phyloP scores from a whole-genome alignment of 2,797 vertebrate genomes.

The Ibycter americanus region DNA sequence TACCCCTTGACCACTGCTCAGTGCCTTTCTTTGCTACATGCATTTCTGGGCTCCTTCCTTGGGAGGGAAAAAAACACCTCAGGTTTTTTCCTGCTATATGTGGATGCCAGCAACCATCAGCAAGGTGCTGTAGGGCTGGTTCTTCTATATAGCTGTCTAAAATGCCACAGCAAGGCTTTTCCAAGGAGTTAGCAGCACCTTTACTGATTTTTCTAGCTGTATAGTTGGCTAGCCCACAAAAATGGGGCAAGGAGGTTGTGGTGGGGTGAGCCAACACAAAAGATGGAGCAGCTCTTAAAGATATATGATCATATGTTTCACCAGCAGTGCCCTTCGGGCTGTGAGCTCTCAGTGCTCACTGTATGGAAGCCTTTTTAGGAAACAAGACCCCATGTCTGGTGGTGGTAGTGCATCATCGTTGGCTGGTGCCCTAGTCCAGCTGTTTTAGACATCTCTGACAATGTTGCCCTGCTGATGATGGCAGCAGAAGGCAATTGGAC shows the following conservation, averaged over 20 bases:
- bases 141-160: background rate
- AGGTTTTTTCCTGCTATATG: background rate
- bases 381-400: background rate
- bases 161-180: background rate
- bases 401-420: background rate
- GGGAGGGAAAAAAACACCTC: background rate
- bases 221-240: background rate
- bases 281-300: background rate
- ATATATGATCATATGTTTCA: background rate
- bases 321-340: background rate
- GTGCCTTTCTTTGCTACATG: background rate
- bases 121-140: background rate
- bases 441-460: background rate
- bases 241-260: background rate
- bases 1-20: background rate
- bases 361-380: background rate
- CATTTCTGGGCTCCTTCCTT: background rate
- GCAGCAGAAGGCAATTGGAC: background rate
- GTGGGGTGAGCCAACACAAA: rapidly evolving
- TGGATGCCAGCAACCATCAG: background rate
- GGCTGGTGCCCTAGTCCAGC: background rate
- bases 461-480: background rate
- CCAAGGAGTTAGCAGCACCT: background rate
- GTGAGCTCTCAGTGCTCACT: background rate
- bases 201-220: background rate